Evolutionary conservation across 2,797 vertebrate species (phyloP).

Genomic region (Notolabrus celidotus): DNA sequence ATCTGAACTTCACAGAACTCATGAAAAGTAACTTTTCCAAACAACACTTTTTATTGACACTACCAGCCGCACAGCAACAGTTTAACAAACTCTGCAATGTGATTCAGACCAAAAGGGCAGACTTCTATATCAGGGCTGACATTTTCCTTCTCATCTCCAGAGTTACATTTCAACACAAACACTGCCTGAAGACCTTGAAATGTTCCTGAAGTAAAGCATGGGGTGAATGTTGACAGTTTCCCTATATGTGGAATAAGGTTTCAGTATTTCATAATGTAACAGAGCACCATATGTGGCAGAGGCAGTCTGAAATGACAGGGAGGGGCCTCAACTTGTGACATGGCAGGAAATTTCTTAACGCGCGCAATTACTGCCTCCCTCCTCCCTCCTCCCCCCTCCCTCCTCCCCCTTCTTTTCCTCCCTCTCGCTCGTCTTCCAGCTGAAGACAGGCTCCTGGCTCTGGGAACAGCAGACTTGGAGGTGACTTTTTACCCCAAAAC

Average conservation of each 20-base stretch:
- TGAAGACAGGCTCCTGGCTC: constrained; percentile 3
- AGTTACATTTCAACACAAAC: background rate
- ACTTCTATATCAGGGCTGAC: background rate
- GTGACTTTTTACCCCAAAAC: background rate
- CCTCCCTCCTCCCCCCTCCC: constrained; percentile 21
- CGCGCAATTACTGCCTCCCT: constrained; percentile 12
- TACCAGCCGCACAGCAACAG: constrained; percentile 3
- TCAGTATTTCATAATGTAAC: background rate
- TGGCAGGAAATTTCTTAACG: constrained; percentile 55
- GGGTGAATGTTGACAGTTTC: background rate
- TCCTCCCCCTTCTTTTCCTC: constrained; percentile 3
- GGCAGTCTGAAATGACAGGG: constrained; percentile 24
- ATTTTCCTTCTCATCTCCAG: background rate
- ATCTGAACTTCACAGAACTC: constrained; percentile 2
- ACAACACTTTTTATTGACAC: constrained; percentile 16
- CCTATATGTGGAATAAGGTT: constrained; percentile 4
- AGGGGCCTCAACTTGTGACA: constrained; percentile 52
- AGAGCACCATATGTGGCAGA: constrained; percentile 13
- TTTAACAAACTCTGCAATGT: background rate
- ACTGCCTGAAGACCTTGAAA: background rate
- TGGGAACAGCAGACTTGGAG: constrained; percentile 17
- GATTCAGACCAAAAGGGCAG: background rate
- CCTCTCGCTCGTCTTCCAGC: constrained; percentile 27
- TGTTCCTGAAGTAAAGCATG: background rate
- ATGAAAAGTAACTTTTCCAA: constrained; percentile 33